Percentiles rank a stretch among this genome's conserved stretches.
phyloP scores from a whole-genome alignment of 2,113 vertebrate genomes.

The Passerina amoena region DNA sequence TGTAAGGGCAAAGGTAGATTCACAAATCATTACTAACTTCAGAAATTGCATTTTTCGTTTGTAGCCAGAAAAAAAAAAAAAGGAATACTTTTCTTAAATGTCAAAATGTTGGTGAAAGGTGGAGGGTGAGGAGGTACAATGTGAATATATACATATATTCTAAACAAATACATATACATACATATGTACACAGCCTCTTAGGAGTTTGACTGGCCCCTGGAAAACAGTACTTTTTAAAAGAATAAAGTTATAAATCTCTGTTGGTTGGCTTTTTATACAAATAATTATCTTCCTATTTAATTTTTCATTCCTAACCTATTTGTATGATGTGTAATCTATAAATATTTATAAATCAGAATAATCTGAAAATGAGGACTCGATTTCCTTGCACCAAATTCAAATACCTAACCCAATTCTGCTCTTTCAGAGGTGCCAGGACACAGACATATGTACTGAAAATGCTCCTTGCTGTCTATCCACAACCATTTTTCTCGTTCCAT shows the following conservation, averaged over 20 bases:
- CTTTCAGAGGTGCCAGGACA: neutral
- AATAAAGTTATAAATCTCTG: neutral
- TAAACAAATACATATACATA: neutral
- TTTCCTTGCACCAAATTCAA: neutral
- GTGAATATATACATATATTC: neutral
- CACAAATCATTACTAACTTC: neutral
- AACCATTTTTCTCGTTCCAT: neutral
- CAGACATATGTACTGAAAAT: neutral
- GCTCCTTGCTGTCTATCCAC: neutral
- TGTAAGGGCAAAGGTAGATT: neutral
- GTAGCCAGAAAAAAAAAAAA: neutral
- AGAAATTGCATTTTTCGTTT: neutral
- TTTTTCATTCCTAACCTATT: neutral
- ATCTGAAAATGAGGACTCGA: neutral
- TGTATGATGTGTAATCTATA: neutral
- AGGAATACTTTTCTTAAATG: neutral
- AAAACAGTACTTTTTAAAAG: neutral
- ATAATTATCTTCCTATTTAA: neutral
- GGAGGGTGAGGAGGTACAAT: rapidly evolving
- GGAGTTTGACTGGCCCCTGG: neutral
- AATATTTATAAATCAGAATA: neutral
- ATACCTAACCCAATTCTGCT: neutral
- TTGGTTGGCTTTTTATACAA: neutral
- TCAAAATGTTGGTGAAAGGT: neutral
- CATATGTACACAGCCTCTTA: neutral